These are phyloP conservation scores for Psilopogon haemacephalus DNA, from an alignment of 2,113 vertebrate species.

Conservation along the genomic window DNA sequence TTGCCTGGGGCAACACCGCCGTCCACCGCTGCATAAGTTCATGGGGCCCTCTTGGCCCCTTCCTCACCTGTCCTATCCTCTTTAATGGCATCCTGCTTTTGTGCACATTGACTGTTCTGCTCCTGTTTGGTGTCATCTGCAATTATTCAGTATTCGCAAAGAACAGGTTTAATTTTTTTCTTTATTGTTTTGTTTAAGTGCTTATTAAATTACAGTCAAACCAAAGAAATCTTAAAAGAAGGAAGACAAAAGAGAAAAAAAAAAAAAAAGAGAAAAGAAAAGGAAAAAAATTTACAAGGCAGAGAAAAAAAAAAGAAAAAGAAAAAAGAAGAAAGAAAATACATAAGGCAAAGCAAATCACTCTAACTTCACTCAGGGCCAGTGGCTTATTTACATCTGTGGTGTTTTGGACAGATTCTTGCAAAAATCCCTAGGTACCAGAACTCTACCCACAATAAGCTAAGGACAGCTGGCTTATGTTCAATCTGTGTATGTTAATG, in stretches of 20 bases:
- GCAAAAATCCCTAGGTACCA: not conserved
- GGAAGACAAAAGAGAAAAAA: not conserved
- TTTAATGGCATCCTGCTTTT: not conserved
- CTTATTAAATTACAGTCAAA: not conserved
- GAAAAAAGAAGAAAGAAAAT: too few species aligned
- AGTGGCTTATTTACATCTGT: not conserved
- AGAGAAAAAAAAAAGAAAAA: not conserved
- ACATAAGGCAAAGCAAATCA: not conserved
- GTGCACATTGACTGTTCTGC: too few species aligned
- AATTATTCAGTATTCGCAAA: not conserved
- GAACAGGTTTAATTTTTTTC: not conserved
- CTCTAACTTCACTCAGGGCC: not conserved
- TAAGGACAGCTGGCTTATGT: not conserved
- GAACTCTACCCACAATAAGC: not conserved
- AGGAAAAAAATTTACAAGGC: not conserved
- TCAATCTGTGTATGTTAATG: not conserved
- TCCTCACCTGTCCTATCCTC: not conserved
- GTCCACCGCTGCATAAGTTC: too few species aligned
- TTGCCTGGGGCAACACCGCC: not conserved
- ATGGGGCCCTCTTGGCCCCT: accelerated
- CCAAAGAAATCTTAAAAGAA: not conserved
- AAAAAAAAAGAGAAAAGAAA: not conserved
- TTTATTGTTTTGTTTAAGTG: not conserved
- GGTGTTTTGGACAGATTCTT: not conserved
- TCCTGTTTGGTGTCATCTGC: not conserved